These are phyloP conservation scores for Equus quagga DNA, from an alignment of 2,113 vertebrate genomes.

Conservation along the genomic window DNA sequence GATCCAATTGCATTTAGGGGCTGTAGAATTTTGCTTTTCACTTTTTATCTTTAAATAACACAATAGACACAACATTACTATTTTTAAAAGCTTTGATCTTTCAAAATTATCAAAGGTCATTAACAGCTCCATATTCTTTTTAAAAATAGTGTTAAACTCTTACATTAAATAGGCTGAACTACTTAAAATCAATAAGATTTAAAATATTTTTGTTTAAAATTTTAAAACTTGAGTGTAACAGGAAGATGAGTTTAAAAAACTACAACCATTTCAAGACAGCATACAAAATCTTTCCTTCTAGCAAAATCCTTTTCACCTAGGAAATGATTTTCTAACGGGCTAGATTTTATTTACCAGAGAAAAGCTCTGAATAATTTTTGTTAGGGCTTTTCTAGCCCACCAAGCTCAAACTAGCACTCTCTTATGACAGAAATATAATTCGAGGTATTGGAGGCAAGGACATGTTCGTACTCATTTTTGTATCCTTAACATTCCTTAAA, in stretches of 20 bases:
- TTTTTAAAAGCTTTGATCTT: constrained; percentile 39
- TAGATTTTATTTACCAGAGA: constrained; percentile 49
- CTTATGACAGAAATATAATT: constrained; percentile 27
- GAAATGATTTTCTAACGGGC: constrained; percentile 58
- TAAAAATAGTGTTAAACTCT: not conserved
- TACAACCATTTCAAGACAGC: not conserved
- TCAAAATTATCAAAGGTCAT: not conserved
- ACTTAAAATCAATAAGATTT: not conserved
- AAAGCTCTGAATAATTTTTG: constrained; percentile 48
- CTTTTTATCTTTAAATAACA: constrained; percentile 46
- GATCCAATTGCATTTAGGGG: not conserved
- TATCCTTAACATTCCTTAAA: constrained; percentile 46
- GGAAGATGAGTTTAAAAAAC: not conserved
- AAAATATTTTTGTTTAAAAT: not conserved
- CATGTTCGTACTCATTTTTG: not conserved
- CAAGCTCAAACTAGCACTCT: not conserved
- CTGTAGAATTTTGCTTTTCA: not conserved
- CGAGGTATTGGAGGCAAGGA: constrained; percentile 27
- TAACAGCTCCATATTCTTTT: not conserved
- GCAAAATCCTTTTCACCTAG: constrained; percentile 59
- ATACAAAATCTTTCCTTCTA: constrained; percentile 5
- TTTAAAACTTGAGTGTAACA: constrained; percentile 24
- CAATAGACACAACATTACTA: not conserved
- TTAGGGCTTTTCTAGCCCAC: constrained; percentile 20
- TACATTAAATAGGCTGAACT: not conserved